Evolutionary conservation across 2,113 vertebrate species (phyloP).

Genomic region (Sebastes schlegelii): DNA sequence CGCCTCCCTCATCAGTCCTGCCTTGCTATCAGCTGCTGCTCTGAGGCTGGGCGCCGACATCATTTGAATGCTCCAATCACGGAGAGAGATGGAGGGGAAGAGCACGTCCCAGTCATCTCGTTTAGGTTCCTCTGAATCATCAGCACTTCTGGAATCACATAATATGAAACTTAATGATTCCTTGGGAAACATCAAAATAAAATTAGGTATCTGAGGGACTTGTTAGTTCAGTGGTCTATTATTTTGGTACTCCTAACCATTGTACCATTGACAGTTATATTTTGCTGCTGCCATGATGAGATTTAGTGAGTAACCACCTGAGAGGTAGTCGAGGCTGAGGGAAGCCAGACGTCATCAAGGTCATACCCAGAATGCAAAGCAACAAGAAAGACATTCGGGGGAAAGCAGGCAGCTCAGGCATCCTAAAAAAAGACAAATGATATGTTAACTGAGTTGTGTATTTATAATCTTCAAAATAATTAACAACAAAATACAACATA

Average conservation of each 20-base stretch:
- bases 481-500: neutral
- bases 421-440: constrained; percentile 50
- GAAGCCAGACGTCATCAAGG: constrained; percentile 69
- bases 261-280: neutral
- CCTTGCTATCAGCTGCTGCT: constrained; percentile 50
- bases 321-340: constrained; percentile 69
- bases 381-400: constrained; percentile 57
- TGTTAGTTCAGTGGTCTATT: neutral
- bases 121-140: constrained; percentile 58
- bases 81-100: constrained; percentile 77
- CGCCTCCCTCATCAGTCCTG: constrained; percentile 61
- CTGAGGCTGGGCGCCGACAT: constrained; percentile 65
- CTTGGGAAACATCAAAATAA: neutral
- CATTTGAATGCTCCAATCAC: constrained; percentile 80
- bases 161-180: neutral
- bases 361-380: constrained; percentile 72
- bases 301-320: constrained; percentile 56
- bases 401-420: constrained; percentile 57
- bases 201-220: neutral
- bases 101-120: constrained; percentile 68
- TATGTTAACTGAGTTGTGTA: neutral
- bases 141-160: constrained; percentile 25
- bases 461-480: neutral
- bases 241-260: neutral
- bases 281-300: neutral